These are phyloP conservation scores for Phacellophora camtschatica DNA, from an alignment of 30 jellyfish, hydroid and myxozoan genomes.

Conservation along the genomic window DNA sequence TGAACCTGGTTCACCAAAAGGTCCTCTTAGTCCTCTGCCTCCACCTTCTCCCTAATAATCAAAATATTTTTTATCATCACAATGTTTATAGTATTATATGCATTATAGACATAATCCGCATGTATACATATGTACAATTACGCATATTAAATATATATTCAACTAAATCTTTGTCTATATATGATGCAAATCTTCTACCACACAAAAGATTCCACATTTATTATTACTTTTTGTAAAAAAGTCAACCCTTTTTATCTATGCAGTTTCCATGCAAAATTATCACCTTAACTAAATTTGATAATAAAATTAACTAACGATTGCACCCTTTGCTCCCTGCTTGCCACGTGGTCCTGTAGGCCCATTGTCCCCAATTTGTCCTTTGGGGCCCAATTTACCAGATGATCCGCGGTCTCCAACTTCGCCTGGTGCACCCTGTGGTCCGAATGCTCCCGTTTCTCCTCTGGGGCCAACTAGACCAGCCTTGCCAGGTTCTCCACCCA, in stretches of 20 bases:
- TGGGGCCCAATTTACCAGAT: not conserved
- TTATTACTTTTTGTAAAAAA: too few relatives aligned
- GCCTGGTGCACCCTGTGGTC: constrained; percentile 21
- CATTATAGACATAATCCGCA: too few relatives aligned
- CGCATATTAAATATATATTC: too few relatives aligned
- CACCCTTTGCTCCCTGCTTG: not conserved
- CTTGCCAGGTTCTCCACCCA: constrained; percentile 13
- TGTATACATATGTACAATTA: too few relatives aligned
- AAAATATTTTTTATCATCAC: too few relatives aligned
- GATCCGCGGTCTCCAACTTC: constrained; percentile 25
- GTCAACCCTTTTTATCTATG: too few relatives aligned
- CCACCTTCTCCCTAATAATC: not conserved
- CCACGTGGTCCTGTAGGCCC: not conserved
- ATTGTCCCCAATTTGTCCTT: not conserved
- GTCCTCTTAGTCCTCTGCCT: not conserved
- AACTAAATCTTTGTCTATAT: too few relatives aligned
- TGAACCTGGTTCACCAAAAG: not conserved
- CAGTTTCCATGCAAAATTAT: too few relatives aligned
- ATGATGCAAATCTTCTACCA: too few relatives aligned
- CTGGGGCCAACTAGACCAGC: constrained; percentile 17
- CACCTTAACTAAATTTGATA: too few relatives aligned
- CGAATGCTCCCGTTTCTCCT: constrained; percentile 16
- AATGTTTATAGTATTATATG: too few relatives aligned
- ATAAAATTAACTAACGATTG: not conserved
- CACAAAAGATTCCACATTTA: too few relatives aligned